Evolutionary conservation across 2,888 invertebrate species (phyloP), one percentile per base, ranked within the genome.

Genomic region (Melanargia galathea): DNA sequence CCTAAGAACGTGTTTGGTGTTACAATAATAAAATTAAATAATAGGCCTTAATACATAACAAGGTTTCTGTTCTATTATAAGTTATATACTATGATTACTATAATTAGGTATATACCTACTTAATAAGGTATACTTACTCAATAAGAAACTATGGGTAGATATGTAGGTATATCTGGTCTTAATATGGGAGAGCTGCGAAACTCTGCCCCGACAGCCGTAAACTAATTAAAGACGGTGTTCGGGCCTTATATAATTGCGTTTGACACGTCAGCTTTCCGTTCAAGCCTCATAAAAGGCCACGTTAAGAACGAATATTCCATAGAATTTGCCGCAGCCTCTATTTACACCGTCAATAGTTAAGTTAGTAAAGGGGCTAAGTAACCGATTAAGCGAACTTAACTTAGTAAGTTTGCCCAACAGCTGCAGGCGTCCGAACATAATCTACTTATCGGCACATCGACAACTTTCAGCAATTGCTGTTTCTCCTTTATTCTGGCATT

Each of bases 221-320:
- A 58, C 58, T 63, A 68, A 68, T 68, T 68, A 62, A 62, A 56
- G 57, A 33, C 49, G 60, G 82, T 79, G 80, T 82, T 84, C 78
- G 75, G 74, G 67, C 69, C 73, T 71, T 75, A 65, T 75, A 65
- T 84, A 77, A 85, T 84, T 85, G 81, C 82, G 78, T 82, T 83
- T 81, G 78, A 82, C 82, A 79, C 81, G 77, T 78, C 73, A 69
- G 59, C 55, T 58, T 58, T 35, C 58, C 58, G 35, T 24, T 58
- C 48, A 58, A 22, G 58, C 35, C 48, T 58, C 18, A 45, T 45
- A 57, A 46, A 18, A 43, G 55, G 55, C 26, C 55, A 40, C 45
- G 26, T 57, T 35, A 52, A 20, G 20, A 33, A 35, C 18, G 11
- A 18, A 11, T 46, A 20, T 22, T 22, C 20, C 13, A 13, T 46